Percentiles rank a stretch among this genome's conserved stretches.
Evolutionary conservation across 2,888 invertebrate species (phyloP).

Genomic region (Agrenia bidenticulata): DNA sequence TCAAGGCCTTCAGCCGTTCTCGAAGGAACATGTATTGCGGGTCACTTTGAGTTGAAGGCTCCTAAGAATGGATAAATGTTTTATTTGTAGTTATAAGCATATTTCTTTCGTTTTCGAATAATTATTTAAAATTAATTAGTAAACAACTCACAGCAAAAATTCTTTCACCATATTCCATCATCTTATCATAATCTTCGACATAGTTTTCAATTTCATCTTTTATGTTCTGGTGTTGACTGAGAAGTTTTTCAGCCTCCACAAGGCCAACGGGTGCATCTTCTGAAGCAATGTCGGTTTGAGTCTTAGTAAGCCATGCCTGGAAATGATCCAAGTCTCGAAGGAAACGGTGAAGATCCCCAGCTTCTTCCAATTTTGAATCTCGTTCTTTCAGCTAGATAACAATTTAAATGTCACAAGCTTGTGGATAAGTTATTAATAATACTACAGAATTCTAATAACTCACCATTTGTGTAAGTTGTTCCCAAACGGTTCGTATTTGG

Average conservation of each 20-base stretch:
- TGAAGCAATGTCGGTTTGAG: conserved; percentile 97
- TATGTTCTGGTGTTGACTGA: conserved; percentile 97
- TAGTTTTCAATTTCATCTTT: conserved; percentile 99
- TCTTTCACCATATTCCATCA: conserved; percentile 99
- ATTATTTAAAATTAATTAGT: neutral
- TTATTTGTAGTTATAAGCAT: neutral
- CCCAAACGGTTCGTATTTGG: conserved; percentile 93
- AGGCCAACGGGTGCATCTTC: conserved; percentile 91
- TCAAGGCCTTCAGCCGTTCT: conserved; percentile 93
- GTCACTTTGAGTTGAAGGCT: conserved; percentile 85
- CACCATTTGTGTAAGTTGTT: conserved; percentile 91
- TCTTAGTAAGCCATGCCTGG: conserved; percentile 98
- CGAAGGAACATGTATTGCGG: conserved; percentile 99
- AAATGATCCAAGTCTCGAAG: conserved; percentile 98
- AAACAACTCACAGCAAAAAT: conserved; percentile 69
- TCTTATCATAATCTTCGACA: conserved; percentile 94
- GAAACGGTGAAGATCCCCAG: conserved; percentile 97
- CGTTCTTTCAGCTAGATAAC: conserved; percentile 83
- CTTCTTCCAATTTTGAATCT: conserved; percentile 97
- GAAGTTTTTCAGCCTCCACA: conserved; percentile 93
- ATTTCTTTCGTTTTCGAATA: too few relatives aligned
- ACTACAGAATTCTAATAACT: conserved; percentile 39
- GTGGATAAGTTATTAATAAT: too few relatives aligned
- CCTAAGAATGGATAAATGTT: too few relatives aligned
- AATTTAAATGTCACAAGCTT: neutral